A percentile compares a stretch with the other conserved stretches of the same genome.
phyloP scores from a whole-genome alignment of 2,797 vertebrate species.

The Alauda arvensis region DNA sequence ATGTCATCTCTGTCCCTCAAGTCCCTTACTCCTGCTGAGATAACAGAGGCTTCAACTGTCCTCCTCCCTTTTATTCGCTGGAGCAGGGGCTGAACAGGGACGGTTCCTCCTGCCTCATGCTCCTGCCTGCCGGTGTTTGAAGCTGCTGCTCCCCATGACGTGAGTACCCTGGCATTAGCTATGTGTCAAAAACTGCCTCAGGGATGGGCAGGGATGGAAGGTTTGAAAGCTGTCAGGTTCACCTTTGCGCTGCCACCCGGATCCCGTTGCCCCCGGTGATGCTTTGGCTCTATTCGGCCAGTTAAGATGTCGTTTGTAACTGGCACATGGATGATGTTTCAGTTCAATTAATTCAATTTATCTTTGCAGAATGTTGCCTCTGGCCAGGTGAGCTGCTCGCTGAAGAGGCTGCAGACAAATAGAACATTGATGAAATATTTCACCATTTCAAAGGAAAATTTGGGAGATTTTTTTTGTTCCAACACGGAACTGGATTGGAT shows the following conservation, averaged over 20 bases:
- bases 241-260: not conserved
- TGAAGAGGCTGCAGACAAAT: not conserved
- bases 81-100: not conserved
- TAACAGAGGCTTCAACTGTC: not conserved
- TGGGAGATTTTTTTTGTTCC: not conserved
- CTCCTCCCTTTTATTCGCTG: not conserved
- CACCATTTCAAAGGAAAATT: not conserved
- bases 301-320: not conserved
- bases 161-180: not conserved
- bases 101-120: not conserved
- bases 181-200: rapidly evolving
- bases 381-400: not conserved
- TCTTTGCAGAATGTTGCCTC: not conserved
- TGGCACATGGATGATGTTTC: not conserved
- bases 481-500: not conserved
- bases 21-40: not conserved
- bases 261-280: not conserved
- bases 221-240: not conserved
- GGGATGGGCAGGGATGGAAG: not conserved
- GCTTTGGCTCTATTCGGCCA: not conserved
- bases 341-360: not conserved
- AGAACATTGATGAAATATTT: not conserved
- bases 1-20: not conserved
- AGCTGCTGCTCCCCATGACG: rapidly evolving
- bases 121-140: not conserved